Conservation (phyloP, 1,140 invertebrate species). For the Brachionus angularis region DNA sequence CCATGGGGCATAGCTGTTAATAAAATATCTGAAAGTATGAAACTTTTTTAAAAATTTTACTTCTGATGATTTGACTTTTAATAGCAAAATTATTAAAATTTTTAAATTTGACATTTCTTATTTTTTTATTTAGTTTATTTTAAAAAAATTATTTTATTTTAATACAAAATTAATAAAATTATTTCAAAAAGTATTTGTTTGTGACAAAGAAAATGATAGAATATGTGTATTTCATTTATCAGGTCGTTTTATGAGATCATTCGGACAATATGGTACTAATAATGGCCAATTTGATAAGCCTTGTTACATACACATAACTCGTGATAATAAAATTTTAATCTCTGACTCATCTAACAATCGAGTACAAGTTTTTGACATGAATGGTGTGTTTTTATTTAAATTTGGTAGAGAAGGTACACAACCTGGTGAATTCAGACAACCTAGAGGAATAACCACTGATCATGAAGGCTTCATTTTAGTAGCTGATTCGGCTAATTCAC, state of each 20-base stretch:
- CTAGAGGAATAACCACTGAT: conserved; percentile 96
- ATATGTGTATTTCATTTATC: conserved; percentile 33
- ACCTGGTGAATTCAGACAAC: conserved; percentile 77
- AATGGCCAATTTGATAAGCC: conserved; percentile 14
- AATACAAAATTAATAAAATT: too few species aligned
- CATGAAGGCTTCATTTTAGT: conserved; percentile 94
- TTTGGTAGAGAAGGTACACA: conserved; percentile 51
- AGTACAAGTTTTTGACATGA: conserved; percentile 54
- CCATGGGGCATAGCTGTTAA: conserved; percentile 93
- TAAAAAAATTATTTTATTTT: too few species aligned
- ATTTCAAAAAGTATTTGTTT: conserved; percentile 93
- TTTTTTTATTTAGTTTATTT: too few species aligned
- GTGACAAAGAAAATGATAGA: conserved; percentile 93
- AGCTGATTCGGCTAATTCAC: conserved; percentile 94
- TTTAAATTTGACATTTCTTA: too few species aligned
- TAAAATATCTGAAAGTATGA: conserved; percentile 4
- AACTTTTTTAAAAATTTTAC: background rate
- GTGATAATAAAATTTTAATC: conserved; percentile 48
- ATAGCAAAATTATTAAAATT: too few species aligned
- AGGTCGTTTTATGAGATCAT: conserved; percentile 29
- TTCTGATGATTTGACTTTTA: too few species aligned
- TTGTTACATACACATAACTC: background rate
- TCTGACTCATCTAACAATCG: conserved; percentile 49
- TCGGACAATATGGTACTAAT: background rate
- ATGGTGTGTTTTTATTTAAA: conserved; percentile 52